phyloP scores from a whole-genome alignment of 92 coral and sea anemone genomes.

The Galaxea fascicularis region DNA sequence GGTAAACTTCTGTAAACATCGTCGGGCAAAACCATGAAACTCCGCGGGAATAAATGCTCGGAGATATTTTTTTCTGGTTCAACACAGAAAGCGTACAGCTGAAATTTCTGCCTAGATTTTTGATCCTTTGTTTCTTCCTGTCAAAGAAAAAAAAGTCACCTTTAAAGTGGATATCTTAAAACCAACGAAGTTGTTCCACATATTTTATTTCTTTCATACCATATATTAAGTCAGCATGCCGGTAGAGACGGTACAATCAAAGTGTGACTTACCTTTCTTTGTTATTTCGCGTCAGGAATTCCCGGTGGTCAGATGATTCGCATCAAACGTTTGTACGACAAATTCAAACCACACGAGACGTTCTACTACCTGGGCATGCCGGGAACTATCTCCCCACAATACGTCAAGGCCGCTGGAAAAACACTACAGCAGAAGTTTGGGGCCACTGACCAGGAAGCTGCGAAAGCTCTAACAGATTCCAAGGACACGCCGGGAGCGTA shows the following conservation, averaged over 20 bases:
- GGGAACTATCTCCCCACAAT: constrained; percentile 60
- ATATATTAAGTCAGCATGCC: background rate
- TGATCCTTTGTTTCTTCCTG: background rate
- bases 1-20: constrained; percentile 29
- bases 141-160: background rate
- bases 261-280: background rate
- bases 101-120: background rate
- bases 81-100: background rate
- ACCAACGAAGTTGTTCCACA: background rate
- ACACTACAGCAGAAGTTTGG: constrained; percentile 46
- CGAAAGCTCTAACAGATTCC: constrained; percentile 48
- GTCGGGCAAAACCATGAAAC: background rate
- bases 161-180: background rate
- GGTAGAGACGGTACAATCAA: background rate
- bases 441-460: constrained; percentile 48
- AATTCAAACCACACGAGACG: constrained; percentile 68
- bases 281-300: constrained; percentile 39
- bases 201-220: background rate
- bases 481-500: constrained; percentile 48
- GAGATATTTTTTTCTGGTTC: background rate
- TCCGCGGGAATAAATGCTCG: background rate
- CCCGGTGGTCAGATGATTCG: constrained; percentile 62
- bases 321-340: constrained; percentile 76
- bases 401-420: constrained; percentile 53
- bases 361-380: constrained; percentile 73